Conservation (phyloP, 2,113 vertebrate species). For the Caloenas nicobarica region DNA sequence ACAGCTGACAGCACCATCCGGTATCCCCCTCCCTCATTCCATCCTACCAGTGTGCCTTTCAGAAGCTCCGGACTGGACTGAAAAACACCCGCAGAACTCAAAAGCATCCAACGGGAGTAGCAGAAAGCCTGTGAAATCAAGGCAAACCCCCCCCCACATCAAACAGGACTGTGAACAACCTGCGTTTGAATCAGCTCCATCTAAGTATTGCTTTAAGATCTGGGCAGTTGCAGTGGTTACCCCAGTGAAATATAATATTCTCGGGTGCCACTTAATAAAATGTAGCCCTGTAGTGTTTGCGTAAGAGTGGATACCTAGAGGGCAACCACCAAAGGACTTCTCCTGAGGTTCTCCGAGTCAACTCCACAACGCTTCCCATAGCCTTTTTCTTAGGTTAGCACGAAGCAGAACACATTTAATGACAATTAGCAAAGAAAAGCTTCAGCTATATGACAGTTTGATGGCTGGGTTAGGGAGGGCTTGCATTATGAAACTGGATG, state of each 20-base stretch:
- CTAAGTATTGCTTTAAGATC: background rate
- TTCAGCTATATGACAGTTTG: background rate
- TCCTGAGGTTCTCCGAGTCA: background rate
- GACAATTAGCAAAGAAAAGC: background rate
- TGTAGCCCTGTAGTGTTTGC: background rate
- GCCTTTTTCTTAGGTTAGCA: background rate
- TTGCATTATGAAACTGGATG: background rate
- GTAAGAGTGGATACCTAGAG: rapidly evolving
- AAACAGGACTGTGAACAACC: background rate
- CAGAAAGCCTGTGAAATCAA: background rate
- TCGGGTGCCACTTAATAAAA: background rate
- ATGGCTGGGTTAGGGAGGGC: background rate
- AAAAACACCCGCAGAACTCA: background rate
- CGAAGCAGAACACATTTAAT: background rate
- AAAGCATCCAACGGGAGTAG: background rate
- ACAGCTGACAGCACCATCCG: constrained; percentile 5
- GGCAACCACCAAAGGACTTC: background rate
- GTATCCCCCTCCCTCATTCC: background rate
- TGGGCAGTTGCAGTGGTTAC: background rate
- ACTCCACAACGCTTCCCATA: background rate
- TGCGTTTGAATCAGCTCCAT: background rate
- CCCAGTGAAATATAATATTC: background rate
- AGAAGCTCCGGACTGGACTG: background rate
- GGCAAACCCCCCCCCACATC: background rate
- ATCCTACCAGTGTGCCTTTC: background rate